These are phyloP conservation scores for Catagonus wagneri DNA, from an alignment of 2,113 vertebrate species.

Conservation along the genomic window DNA sequence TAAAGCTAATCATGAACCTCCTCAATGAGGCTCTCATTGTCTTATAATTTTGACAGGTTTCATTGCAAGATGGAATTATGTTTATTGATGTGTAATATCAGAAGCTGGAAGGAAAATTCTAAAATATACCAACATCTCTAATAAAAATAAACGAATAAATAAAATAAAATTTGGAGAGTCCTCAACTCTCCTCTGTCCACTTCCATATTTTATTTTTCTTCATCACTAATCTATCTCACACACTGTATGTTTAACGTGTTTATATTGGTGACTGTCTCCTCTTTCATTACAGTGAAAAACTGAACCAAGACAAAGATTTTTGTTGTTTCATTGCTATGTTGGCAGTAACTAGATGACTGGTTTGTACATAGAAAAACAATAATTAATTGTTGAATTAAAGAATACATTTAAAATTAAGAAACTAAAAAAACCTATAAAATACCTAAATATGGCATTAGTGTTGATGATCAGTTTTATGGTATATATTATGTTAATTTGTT, in stretches of 20 bases:
- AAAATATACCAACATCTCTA: background rate
- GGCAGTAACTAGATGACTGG: background rate
- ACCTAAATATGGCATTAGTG: slow-evolving; percentile 33
- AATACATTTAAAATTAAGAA: slow-evolving; percentile 42
- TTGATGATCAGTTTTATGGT: slow-evolving; percentile 11
- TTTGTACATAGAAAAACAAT: background rate
- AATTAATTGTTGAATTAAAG: background rate
- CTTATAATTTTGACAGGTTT: slow-evolving; percentile 37
- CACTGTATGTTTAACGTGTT: background rate
- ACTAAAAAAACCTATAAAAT: background rate
- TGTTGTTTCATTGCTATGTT: background rate
- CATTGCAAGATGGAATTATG: background rate
- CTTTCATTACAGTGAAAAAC: background rate
- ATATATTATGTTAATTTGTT: background rate
- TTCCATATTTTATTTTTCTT: background rate
- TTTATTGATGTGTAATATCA: background rate
- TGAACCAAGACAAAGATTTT: background rate
- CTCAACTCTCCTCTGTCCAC: background rate
- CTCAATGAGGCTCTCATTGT: background rate
- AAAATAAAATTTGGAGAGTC: background rate
- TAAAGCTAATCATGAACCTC: background rate
- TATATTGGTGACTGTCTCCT: background rate
- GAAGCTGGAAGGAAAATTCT: background rate
- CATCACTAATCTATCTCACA: background rate
- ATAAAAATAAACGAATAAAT: background rate